A percentile compares a stretch with the other conserved stretches of the same genome.
phyloP scores from a whole-genome alignment of 2,888 invertebrate species.

The Lapara coniferarum region DNA sequence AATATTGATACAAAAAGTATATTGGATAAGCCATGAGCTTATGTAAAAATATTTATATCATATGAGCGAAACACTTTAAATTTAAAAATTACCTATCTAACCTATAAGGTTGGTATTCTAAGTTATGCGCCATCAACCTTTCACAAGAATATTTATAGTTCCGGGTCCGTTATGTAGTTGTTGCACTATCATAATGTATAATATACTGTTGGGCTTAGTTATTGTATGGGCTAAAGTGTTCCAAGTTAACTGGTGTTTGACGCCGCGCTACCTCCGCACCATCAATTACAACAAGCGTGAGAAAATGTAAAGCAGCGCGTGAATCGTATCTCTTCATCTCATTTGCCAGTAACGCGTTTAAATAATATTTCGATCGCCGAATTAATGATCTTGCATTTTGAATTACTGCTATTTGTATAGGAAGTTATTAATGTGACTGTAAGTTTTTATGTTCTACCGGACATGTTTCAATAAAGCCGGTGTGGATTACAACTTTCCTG shows the following conservation, averaged over 20 bases:
- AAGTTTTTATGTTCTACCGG: slow-evolving; percentile 21
- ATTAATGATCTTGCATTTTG: slow-evolving; percentile 42
- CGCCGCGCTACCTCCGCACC: slow-evolving; percentile 27
- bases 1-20: background rate
- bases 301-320: slow-evolving; percentile 51
- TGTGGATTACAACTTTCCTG: slow-evolving; percentile 30
- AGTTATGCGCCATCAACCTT: slow-evolving; percentile 1
- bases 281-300: slow-evolving; percentile 41
- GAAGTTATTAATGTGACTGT: slow-evolving; percentile 32
- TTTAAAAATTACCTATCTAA: background rate
- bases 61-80: slow-evolving; percentile 2
- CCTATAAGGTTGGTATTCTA: background rate
- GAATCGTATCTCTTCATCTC: slow-evolving; percentile 53
- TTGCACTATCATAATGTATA: background rate
- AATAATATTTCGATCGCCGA: slow-evolving; percentile 52
- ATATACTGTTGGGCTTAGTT: background rate
- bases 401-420: slow-evolving; percentile 34
- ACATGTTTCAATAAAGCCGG: slow-evolving; percentile 11
- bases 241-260: slow-evolving; percentile 28
- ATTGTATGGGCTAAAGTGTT: background rate
- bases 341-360: slow-evolving; percentile 44
- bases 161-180: background rate
- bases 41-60: background rate
- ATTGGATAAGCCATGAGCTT: background rate
- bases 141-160: slow-evolving; percentile 20